Percentiles rank a stretch among this genome's conserved stretches.
Conservation (phyloP, 2,888 invertebrate genomes). For the Endomychus coccineus region DNA sequence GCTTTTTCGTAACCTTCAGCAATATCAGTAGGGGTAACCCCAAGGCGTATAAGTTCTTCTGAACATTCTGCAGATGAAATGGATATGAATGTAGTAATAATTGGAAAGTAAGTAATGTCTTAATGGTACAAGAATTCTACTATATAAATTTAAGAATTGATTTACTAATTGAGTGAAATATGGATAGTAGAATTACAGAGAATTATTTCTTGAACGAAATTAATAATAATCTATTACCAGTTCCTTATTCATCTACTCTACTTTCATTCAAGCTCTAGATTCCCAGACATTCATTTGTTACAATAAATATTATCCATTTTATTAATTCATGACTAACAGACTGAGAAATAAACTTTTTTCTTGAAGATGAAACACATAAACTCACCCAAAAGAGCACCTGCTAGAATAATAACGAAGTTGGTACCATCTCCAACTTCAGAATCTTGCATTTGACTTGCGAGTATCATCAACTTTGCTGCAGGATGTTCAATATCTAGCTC, state of each 20-base stretch:
- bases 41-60: conserved; percentile 86
- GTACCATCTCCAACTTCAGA: conserved; percentile 98
- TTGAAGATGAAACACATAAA: conserved; percentile 3
- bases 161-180: too few species aligned
- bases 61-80: conserved; percentile 58
- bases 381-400: conserved; percentile 71
- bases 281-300: too few species aligned
- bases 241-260: too few species aligned
- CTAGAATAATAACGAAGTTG: conserved; percentile 93
- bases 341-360: too few species aligned
- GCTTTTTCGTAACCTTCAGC: conserved; percentile 92
- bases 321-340: too few species aligned
- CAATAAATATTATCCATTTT: too few species aligned
- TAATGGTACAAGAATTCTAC: too few species aligned
- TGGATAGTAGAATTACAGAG: too few species aligned
- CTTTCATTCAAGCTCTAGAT: too few species aligned
- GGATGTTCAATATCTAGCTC: conserved; percentile 97
- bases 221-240: too few species aligned
- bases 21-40: conserved; percentile 94
- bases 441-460: conserved; percentile 98
- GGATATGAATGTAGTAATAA: background rate
- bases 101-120: background rate
- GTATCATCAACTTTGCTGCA: conserved; percentile 91
- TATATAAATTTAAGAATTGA: background rate
- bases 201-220: too few species aligned